Evolutionary conservation across 2,888 invertebrate genomes (phyloP), one percentile per base, ranked within the genome.

Genomic region (Chromoteleia sp.): DNA sequence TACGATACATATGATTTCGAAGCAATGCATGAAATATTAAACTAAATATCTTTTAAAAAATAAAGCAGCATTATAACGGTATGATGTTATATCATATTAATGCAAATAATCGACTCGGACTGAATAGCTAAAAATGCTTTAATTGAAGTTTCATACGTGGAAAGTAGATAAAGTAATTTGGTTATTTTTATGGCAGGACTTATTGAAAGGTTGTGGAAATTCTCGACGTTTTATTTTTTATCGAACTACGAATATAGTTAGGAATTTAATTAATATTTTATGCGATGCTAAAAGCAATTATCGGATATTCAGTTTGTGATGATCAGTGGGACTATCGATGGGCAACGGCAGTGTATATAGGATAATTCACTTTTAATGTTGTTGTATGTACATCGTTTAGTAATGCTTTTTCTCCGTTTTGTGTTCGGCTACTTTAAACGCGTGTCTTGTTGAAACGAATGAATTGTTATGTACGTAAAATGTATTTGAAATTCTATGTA

Each of bases 251-350:
- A 78, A 71, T 70, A 61, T 67, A 84, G 84, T 84, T 85, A 84
- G 86, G 86, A 89, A 90, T 91, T 90, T 89, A 89, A 91, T 90
- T 91, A 91, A 89, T 87, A 90, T 89, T 90, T 91, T 89, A 90
- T 88, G 86, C 86, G 85, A 84, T 83, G 88, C 85, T 87, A 87
- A 89, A 89, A 90, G 89, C 88, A 90, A 90, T 90, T 90, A 91
- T 90, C 85, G 90, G 89, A 88, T 90, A 91, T 88, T 88, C 86
- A 89, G 88, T 89, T 90, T 88, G 83, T 84, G 84, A 87, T 87
- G 87, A 89, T 87, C 88, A 88, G 86, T 85, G 86, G 84, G 86
- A 78, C 82, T 50, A 74, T 68, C 74, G 65, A 59, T 54, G 59
- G 39, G 36, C 74, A 54, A 36, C 39, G 59, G 61, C 25, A 15